Base-by-base conservation (phyloP, 1,140 invertebrate genomes). In the Phymorhynchus buccinoides region DNA sequence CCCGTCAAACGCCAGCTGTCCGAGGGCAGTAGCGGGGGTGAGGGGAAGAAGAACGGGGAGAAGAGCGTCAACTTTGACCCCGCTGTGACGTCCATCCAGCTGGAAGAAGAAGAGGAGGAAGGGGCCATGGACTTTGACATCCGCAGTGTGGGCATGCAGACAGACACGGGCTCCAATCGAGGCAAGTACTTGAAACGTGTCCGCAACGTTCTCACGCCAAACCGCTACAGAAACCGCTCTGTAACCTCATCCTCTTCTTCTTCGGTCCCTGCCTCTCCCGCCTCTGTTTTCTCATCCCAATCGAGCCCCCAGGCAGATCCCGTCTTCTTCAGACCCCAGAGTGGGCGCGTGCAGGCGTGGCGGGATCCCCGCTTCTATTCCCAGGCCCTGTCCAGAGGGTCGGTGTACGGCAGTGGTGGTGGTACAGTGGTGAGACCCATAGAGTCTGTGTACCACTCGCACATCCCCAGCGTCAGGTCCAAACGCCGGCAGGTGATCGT, bases 111-210 rank as follows among this genome's bases (percentile, higher is more conserved):
- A 7, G 66, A 27, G 62, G 44, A 73, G 16, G 75, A 44, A 1
- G 52, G 56, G 14, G 66, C 41, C n/a, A 48, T 66, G 12, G 86
- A 87, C 41, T 84, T 85, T 41, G 84, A 87, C 80, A 75, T 85
- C 39, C 80, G 86, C 66, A 87, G 86, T 39, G 62, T 87, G n/a
- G 83, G 84, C 35, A 77, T 84, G 39, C 86, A 87, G 84, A 85
- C 84, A 14, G 35, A 78, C 27, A 66, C 44, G 27, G 73, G 84
- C 30, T n/a, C 35, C 7, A 39, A 35, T 3, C 56, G 66, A 22
- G 30, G 56, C 18, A 83, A 56, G 39, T 52, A 78, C 62, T 39
- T 48, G 56, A 85, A 84, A n/a, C 75, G 42, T 30, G 39, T 77
- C 68, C 48, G 56, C 56, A 7, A 30, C 22, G 9, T 16, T 2